Base-by-base conservation (phyloP, 92 coral and sea anemone species). In the Porites lobata region DNA sequence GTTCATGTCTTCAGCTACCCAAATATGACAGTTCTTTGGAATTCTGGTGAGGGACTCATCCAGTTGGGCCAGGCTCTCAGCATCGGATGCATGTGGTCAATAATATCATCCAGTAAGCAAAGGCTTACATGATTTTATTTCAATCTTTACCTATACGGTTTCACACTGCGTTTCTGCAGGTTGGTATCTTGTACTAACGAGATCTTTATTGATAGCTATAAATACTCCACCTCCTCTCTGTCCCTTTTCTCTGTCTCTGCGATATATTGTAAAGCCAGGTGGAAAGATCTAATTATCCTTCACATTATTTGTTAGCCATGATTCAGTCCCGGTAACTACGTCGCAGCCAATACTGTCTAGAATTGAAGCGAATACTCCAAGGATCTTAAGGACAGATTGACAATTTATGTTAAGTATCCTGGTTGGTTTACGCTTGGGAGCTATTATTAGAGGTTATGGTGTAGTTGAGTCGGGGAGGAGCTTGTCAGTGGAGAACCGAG, bases 251-350 rank as follows among this genome's bases (percentile, higher is more conserved):
- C 91, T 81, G 74, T 88, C 91, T 78, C 91, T 81, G 78, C 87
- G 82, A 76, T 80, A 74, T 53, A 88, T 88, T 75, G 91, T 88
- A 75, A 69, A 88, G 73, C 91, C 91, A 81, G 86, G 87, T 64
- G 86, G 81, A 63, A 76, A 79, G 71, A 80, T 81, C 82, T 80
- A 87, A 79, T 79, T 72, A 88, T 88, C 82, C 73, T 79, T 72
- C 58, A 80, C 64, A 65, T 87, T 66, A 62, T 78, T 63, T 56
- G 76, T 57, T 81, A 81, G 87, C 91, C 91, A 88, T 80, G 77
- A 87, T 78, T 67, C 72, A n/a, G 72, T 67, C 29, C 72, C 24
- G 32, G 32, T 29, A 4, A 24, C 29, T 67, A 67, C 22, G 11
- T 67, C 72, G 9, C 72, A 67, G 72, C 21, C 72, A 9, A 38